Evolutionary conservation across 2,797 vertebrate genomes (phyloP).

Genomic region (Smutsia temminckii): DNA sequence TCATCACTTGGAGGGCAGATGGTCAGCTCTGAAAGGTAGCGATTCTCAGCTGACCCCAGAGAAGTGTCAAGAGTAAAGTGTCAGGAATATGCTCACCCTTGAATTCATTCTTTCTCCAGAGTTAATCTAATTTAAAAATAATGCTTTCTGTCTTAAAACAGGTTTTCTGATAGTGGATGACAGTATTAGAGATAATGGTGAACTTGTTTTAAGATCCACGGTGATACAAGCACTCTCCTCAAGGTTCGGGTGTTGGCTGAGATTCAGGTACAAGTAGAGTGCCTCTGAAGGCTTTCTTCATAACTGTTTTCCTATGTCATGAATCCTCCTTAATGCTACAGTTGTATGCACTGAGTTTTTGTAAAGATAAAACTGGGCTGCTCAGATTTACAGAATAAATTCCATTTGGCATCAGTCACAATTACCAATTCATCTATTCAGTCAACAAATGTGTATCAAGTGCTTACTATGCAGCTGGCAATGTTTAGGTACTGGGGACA

Average conservation of each 20-base stretch:
- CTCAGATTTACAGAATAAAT: background rate
- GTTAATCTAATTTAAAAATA: background rate
- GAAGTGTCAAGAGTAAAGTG: background rate
- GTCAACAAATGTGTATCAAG: background rate
- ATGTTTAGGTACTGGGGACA: background rate
- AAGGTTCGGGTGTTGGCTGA: background rate
- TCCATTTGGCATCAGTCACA: background rate
- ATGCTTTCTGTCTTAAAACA: background rate
- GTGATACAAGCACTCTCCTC: background rate
- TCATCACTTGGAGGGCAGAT: background rate
- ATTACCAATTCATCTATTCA: background rate
- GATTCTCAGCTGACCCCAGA: background rate
- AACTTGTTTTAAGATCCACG: background rate
- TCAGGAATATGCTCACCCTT: background rate
- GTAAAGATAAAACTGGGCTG: background rate
- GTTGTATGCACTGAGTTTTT: conserved; percentile 7
- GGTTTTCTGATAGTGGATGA: background rate
- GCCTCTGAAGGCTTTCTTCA: background rate
- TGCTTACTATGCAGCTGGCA: background rate
- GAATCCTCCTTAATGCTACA: background rate
- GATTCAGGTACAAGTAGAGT: background rate
- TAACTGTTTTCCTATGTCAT: background rate
- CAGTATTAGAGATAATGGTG: background rate
- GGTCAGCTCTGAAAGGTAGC: background rate
- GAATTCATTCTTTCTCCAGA: background rate